A percentile compares a stretch with the other conserved stretches of the same genome.
These are phyloP conservation scores for Apamea anceps DNA, from an alignment of 2,888 invertebrate species.

Conservation along the genomic window DNA sequence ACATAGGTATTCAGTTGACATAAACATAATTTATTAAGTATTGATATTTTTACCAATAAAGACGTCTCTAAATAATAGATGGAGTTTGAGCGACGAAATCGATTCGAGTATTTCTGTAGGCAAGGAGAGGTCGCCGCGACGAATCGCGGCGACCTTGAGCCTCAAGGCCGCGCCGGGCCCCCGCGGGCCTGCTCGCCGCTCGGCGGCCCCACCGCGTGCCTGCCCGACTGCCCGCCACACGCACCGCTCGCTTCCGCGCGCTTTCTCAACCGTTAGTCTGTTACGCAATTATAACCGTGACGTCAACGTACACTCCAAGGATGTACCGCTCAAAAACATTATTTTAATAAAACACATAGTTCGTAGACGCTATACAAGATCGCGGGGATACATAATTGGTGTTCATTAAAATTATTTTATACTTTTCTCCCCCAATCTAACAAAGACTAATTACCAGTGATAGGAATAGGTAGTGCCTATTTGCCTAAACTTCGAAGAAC, in stretches of 20 bases:
- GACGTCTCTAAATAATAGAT: not conserved
- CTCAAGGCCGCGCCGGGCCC: conserved; percentile 42
- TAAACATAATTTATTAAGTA: not conserved
- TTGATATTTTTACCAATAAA: not conserved
- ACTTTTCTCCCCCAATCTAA: not conserved
- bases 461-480: no score
- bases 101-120: conserved; percentile 36
- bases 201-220: not conserved
- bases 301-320: not conserved
- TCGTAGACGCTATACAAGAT: not conserved
- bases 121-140: conserved; percentile 35
- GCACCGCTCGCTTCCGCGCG: not conserved
- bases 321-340: not conserved
- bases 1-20: not conserved
- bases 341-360: not conserved
- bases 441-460: not conserved
- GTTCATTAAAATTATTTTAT: not conserved
- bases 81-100: conserved; percentile 27
- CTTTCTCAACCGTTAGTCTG: not conserved
- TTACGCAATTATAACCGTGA: conserved; percentile 9
- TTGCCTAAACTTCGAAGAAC: no score
- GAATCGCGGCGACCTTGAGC: conserved; percentile 50
- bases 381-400: not conserved
- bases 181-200: not conserved
- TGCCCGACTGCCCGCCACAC: not conserved